phyloP scores from a whole-genome alignment of 1,140 invertebrate species.

The Sycophaga agraensis region DNA sequence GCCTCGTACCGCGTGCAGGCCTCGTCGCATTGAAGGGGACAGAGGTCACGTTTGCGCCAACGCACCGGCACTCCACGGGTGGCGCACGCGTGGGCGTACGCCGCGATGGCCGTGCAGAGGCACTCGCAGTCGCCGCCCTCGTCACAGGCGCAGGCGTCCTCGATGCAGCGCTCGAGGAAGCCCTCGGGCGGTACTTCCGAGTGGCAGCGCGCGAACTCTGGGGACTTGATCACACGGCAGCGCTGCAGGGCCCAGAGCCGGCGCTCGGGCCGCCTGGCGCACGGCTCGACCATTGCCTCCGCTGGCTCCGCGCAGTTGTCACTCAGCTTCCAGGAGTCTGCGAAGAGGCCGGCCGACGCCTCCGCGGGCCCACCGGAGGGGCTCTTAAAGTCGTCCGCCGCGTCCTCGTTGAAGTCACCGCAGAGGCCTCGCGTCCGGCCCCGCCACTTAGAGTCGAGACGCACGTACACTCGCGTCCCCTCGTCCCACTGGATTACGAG shows the following conservation, averaged over 20 bases:
- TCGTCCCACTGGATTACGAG: constrained; percentile 85
- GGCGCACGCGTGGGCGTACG: constrained; percentile 82
- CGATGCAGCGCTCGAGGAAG: constrained; percentile 72
- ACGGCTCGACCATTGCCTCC: constrained; percentile 63
- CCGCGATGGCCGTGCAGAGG: constrained; percentile 82
- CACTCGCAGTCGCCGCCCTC: constrained; percentile 85
- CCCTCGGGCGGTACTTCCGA: constrained; percentile 72
- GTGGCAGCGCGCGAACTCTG: constrained; percentile 76
- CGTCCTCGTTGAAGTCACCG: constrained; percentile 86
- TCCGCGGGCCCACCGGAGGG: constrained; percentile 76
- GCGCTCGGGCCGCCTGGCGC: constrained; percentile 70
- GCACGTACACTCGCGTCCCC: constrained; percentile 76
- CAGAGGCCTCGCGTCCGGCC: constrained; percentile 80
- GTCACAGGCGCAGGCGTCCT: constrained; percentile 86
- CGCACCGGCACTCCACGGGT: constrained; percentile 69
- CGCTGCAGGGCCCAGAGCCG: constrained; percentile 75
- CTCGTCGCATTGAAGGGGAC: constrained; percentile 86
- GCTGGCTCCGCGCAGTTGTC: constrained; percentile 67
- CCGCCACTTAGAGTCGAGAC: constrained; percentile 73
- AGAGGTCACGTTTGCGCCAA: constrained; percentile 80
- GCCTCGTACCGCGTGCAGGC: constrained; percentile 76
- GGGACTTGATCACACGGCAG: constrained; percentile 74
- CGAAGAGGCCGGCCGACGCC: constrained; percentile 73
- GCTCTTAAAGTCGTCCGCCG: constrained; percentile 79
- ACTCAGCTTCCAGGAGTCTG: constrained; percentile 84